A percentile compares a stretch with the other conserved stretches of the same genome.
These are phyloP conservation scores for Cryptotermes secundus DNA, from an alignment of 1,140 invertebrate genomes.

Conservation along the genomic window DNA sequence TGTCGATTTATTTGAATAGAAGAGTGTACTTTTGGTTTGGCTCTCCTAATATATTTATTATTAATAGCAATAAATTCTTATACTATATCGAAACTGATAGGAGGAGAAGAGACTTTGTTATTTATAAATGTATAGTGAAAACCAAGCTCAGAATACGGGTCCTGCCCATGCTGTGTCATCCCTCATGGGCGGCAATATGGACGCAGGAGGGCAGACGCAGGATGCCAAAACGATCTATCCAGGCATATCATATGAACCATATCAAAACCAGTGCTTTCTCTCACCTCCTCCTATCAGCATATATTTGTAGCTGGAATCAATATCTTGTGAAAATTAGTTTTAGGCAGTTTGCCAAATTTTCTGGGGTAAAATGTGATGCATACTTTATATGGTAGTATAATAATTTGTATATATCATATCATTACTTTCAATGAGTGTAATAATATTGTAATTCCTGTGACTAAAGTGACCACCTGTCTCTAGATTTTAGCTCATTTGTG, in stretches of 20 bases:
- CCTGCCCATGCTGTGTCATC: not conserved
- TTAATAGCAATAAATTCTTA: slow-evolving; percentile 33
- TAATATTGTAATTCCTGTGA: slow-evolving; percentile 26
- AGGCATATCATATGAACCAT: slow-evolving; percentile 33
- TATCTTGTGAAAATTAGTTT: slow-evolving; percentile 30
- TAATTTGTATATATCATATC: slow-evolving; percentile 31
- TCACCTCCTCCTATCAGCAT: slow-evolving; percentile 27
- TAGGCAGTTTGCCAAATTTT: slow-evolving; percentile 33
- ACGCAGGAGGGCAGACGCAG: not conserved
- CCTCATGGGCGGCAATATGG: too few relatives aligned
- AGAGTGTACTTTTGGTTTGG: not conserved
- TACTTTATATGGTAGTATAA: slow-evolving; percentile 34
- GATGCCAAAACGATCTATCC: not conserved
- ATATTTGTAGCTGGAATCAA: slow-evolving; percentile 25
- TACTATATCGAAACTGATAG: slow-evolving; percentile 27
- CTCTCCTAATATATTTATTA: slow-evolving; percentile 31
- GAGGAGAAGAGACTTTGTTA: slow-evolving; percentile 26
- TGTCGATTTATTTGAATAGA: slow-evolving; percentile 23
- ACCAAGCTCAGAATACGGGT: slow-evolving; percentile 5
- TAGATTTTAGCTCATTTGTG: slow-evolving; percentile 28
- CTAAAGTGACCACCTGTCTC: slow-evolving; percentile 23
- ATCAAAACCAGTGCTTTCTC: slow-evolving; percentile 32
- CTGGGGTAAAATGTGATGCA: slow-evolving; percentile 30
- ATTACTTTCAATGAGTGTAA: slow-evolving; percentile 30
- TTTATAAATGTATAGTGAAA: not conserved